Base-by-base conservation (phyloP, 2,888 invertebrate species). In the Bugula neritina region DNA sequence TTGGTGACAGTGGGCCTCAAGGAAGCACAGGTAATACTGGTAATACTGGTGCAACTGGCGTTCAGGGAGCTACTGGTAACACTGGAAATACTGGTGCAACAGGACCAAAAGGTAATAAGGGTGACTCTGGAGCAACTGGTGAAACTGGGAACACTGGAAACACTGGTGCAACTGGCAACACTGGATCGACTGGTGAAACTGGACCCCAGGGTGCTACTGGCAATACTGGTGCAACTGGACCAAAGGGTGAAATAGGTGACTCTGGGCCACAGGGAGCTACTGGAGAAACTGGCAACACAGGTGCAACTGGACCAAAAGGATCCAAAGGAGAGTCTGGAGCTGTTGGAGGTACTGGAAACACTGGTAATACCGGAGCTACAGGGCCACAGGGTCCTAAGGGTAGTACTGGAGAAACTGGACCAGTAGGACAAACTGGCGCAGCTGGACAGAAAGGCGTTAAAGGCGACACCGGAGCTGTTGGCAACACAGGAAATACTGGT, bases 101-200 rank as follows among this genome's bases (percentile, higher is more conserved):
- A 27, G 73, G 73, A 17, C 35, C 5, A 23, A 69, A 72, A 21
- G 73, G 73, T 72, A 23, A 71, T 5, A 73, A 72, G 2, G 73
- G 73, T 31, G 31, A 10, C n/a, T 10, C n/a, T 35, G 73, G 73
- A 2, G 2, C 3, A 1, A 23, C 21, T 23, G 73, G 73, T 52
- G n/a, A 23, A 35, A 29, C 35, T 27, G 74, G 74, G 2, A 23
- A 29, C 34, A 13, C 70, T 13, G 70, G 70, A 27, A 23, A n/a
- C 70, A 54, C 52, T 27, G 70, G 70, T 43, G 23, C 21, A 17
- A 63, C 70, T 54, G 70, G 70, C 1, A 21, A 17, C 13, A 58
- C 71, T 21, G 73, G 73, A 25, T 17, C 35, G 17, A 69, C 69
- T 29, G 73, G 73, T 31, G 55, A 23, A 5, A 71, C 63, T 31